phyloP scores from a whole-genome alignment of 1,140 invertebrate species.

The Colletes gigas region DNA sequence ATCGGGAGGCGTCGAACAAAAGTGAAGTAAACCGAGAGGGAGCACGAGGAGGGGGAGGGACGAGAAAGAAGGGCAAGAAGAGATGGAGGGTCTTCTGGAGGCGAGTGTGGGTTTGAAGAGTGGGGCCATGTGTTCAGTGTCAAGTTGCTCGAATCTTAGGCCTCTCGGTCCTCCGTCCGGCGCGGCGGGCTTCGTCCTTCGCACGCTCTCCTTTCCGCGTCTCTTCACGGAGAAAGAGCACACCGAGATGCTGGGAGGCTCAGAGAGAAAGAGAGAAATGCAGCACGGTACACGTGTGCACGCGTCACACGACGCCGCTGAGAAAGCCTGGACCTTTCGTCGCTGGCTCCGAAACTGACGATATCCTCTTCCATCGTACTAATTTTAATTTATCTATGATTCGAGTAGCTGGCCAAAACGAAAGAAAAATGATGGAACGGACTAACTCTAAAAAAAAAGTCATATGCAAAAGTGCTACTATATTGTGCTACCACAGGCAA shows the following conservation, averaged over 20 bases:
- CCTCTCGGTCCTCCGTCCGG: conserved; percentile 49
- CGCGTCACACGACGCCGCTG: conserved; percentile 35
- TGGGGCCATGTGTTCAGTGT: conserved; percentile 78
- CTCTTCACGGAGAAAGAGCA: not conserved
- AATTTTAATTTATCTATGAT: too few relatives aligned
- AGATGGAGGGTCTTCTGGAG: conserved; percentile 62
- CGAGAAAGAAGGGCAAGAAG: conserved; percentile 31
- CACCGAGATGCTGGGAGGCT: conserved; percentile 5
- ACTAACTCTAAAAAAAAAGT: too few relatives aligned
- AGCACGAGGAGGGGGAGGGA: conserved; percentile 4
- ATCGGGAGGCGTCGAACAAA: conserved; percentile 18
- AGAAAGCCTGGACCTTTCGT: not conserved
- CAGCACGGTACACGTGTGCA: conserved; percentile 42
- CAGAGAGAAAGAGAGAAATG: conserved; percentile 44
- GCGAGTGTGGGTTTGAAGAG: conserved; percentile 75
- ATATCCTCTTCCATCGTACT: too few relatives aligned
- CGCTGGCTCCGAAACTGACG: not conserved
- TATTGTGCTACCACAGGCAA: too few relatives aligned
- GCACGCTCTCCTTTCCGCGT: conserved; percentile 38
- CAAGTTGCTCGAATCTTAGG: conserved; percentile 73
- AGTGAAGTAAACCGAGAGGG: conserved; percentile 42
- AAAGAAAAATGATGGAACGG: too few relatives aligned
- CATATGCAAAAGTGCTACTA: too few relatives aligned
- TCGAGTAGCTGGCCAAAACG: too few relatives aligned
- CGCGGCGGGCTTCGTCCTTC: conserved; percentile 41